These are phyloP conservation scores for Fulmarus glacialis DNA, from an alignment of 2,113 vertebrate genomes.

Conservation along the genomic window DNA sequence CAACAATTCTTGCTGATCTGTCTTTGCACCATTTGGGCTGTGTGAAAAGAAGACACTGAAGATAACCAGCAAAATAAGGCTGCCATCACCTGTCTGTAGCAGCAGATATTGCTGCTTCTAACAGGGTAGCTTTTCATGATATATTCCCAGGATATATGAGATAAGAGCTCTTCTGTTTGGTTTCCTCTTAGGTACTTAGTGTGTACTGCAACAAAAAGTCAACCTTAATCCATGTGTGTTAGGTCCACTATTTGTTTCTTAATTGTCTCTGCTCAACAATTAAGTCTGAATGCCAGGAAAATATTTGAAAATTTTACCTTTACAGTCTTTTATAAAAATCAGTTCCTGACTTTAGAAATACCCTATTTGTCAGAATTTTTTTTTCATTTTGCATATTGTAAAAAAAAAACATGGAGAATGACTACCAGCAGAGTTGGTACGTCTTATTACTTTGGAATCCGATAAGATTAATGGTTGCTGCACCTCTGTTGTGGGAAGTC, in stretches of 20 bases:
- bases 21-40: background rate
- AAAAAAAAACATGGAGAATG: background rate
- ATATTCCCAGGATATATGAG: background rate
- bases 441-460: background rate
- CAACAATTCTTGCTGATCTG: background rate
- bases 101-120: background rate
- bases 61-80: background rate
- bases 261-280: background rate
- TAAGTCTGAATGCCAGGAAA: background rate
- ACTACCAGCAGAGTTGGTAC: background rate
- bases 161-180: background rate
- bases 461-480: background rate
- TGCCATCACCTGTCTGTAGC: background rate
- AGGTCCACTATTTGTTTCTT: background rate
- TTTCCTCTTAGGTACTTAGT: background rate
- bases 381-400: background rate
- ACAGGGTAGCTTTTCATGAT: background rate
- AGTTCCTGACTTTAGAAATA: background rate
- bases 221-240: background rate
- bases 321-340: background rate
- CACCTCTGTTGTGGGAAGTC: background rate
- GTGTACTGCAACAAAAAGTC: background rate
- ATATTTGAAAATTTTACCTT: background rate
- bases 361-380: background rate
- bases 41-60: background rate